A percentile compares a stretch with the other conserved stretches of the same genome.
Evolutionary conservation across 1,140 invertebrate genomes (phyloP).

Genomic region (Adoxophyes honmai): DNA sequence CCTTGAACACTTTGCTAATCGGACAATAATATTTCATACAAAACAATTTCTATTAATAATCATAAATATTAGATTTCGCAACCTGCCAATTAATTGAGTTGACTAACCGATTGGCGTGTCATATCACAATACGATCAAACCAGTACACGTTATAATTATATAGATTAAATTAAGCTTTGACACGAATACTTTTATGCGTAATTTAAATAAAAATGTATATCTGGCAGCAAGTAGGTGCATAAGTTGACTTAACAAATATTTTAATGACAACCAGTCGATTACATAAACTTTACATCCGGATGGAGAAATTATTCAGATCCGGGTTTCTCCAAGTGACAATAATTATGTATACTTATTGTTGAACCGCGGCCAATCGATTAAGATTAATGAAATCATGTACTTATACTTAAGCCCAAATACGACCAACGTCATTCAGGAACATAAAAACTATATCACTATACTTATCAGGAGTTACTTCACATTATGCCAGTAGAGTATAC

Average conservation of each 20-base stretch:
- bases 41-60: constrained; percentile 7
- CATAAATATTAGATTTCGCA: background rate
- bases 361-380: constrained; percentile 2
- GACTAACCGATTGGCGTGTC: background rate
- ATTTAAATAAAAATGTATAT: background rate
- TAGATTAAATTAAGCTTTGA: constrained; percentile 5
- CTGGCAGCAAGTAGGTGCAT: background rate
- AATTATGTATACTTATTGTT: constrained; percentile 22
- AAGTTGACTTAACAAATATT: constrained; percentile 8
- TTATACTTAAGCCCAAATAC: too few relatives aligned
- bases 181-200: background rate
- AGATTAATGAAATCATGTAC: constrained; percentile 7
- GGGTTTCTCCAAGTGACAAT: constrained; percentile 46
- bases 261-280: constrained; percentile 32
- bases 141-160: background rate
- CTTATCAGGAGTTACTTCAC: too few relatives aligned
- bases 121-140: background rate
- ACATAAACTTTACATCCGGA: constrained; percentile 37
- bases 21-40: constrained; percentile 13
- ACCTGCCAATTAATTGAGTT: background rate
- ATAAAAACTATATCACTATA: too few relatives aligned
- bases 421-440: too few relatives aligned
- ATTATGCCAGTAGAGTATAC: too few relatives aligned
- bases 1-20: constrained; percentile 26
- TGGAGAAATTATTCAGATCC: constrained; percentile 48